phyloP scores from a whole-genome alignment of 1,140 invertebrate species.

The Halesus radiatus region DNA sequence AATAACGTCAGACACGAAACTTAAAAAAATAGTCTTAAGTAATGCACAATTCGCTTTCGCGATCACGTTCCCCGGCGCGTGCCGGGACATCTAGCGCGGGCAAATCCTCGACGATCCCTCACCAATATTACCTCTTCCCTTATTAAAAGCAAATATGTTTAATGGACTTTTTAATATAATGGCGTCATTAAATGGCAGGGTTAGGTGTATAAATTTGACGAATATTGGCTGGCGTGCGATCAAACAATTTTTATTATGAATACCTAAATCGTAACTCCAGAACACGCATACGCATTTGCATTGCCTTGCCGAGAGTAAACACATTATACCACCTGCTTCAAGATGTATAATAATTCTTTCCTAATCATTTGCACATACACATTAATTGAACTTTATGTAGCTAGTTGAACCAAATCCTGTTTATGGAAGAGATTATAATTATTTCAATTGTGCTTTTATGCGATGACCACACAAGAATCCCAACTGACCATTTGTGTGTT shows the following conservation, averaged over 20 bases:
- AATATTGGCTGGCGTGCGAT: not conserved
- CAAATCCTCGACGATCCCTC: not conserved
- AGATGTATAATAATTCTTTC: too few species aligned
- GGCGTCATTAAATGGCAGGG: not conserved
- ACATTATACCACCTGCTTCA: too few species aligned
- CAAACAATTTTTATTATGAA: conserved; percentile 2
- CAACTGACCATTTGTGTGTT: too few species aligned
- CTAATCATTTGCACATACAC: too few species aligned
- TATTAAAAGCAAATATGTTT: conserved; percentile 50
- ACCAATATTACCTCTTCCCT: conserved; percentile 32
- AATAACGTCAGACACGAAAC: conserved; percentile 35
- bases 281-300: too few species aligned
- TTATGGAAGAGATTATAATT: too few species aligned
- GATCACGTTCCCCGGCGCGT: conserved; percentile 44
- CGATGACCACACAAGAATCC: too few species aligned
- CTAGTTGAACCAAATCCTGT: too few species aligned
- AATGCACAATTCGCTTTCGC: conserved; percentile 46
- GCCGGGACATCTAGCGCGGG: conserved; percentile 24
- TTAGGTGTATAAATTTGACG: conserved; percentile 1
- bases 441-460: too few species aligned
- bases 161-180: conserved; percentile 23
- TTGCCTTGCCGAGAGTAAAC: too few species aligned
- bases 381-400: too few species aligned
- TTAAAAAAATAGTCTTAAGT: conserved; percentile 33
- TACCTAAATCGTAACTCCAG: not conserved